These are phyloP conservation scores for Crotalus viridis DNA, from an alignment of 2,113 vertebrate species.

Conservation along the genomic window DNA sequence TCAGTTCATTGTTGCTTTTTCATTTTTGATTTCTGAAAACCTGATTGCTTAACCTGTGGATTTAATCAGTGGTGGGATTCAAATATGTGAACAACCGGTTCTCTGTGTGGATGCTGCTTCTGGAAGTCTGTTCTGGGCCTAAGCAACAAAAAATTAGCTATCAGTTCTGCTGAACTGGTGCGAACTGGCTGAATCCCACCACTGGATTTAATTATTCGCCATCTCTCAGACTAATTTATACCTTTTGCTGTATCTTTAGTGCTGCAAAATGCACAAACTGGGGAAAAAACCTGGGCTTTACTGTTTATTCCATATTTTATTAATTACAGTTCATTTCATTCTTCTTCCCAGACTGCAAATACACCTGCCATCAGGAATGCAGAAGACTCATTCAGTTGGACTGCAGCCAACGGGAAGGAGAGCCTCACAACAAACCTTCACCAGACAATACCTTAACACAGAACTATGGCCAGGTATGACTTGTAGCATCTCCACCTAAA, in stretches of 20 bases:
- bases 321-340: constrained; percentile 20
- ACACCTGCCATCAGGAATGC: constrained; percentile 89
- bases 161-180: too few species aligned
- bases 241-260: accelerated
- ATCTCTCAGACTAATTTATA: accelerated
- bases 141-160: too few species aligned
- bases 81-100: too few species aligned
- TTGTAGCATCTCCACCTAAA: background rate
- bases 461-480: constrained; percentile 72
- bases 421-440: constrained; percentile 57
- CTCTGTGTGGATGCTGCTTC: too few species aligned
- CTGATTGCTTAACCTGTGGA: background rate
- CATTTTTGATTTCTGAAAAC: background rate
- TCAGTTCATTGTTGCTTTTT: background rate
- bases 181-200: too few species aligned
- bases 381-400: constrained; percentile 83
- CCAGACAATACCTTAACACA: constrained; percentile 67
- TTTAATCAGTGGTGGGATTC: background rate
- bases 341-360: constrained; percentile 80
- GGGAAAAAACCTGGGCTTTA: accelerated
- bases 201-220: background rate
- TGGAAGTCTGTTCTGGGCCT: too few species aligned
- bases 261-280: background rate
- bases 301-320: background rate
- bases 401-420: constrained; percentile 74